Conservation (phyloP, 2,888 invertebrate species). For the Thalpophila matura region DNA sequence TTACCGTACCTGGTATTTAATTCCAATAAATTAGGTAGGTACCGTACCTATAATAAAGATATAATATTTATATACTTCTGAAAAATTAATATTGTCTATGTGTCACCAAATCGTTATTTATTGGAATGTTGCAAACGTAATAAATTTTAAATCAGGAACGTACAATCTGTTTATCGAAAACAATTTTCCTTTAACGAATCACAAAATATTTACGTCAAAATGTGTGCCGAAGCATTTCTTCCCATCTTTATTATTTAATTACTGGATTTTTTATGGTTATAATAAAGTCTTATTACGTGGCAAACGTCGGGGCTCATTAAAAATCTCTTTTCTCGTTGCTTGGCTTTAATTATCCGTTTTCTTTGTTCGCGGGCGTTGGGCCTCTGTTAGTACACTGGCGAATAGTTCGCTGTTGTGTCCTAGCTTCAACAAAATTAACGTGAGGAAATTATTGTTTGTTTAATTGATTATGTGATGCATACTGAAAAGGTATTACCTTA, state of each 20-base stretch:
- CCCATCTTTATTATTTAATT: slow-evolving; percentile 76
- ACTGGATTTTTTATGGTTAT: slow-evolving; percentile 80
- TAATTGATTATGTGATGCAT: slow-evolving; percentile 42
- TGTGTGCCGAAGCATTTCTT: slow-evolving; percentile 50
- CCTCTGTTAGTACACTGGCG: slow-evolving; percentile 75
- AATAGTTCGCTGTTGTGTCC: slow-evolving; percentile 73
- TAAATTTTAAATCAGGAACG: slow-evolving; percentile 20
- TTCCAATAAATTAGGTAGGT: too few species aligned
- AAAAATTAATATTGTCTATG: background rate
- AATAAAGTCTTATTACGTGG: slow-evolving; percentile 86
- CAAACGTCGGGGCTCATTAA: slow-evolving; percentile 87
- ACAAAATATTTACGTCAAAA: slow-evolving; percentile 49
- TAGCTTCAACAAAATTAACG: slow-evolving; percentile 63
- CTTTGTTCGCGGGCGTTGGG: slow-evolving; percentile 83
- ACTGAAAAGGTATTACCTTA: background rate
- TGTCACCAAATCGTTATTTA: background rate
- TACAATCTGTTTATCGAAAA: slow-evolving; percentile 8
- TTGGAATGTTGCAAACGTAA: slow-evolving; percentile 12
- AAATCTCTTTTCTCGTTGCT: slow-evolving; percentile 87
- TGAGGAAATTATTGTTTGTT: slow-evolving; percentile 34
- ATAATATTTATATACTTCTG: background rate
- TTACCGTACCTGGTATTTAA: too few species aligned
- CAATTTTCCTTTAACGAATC: slow-evolving; percentile 22
- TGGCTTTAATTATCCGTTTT: slow-evolving; percentile 89
- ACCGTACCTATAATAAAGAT: too few species aligned